A percentile compares a stretch with the other conserved stretches of the same genome.
phyloP scores from a whole-genome alignment of 1,140 invertebrate species.

The Centruroides sculpturatus region DNA sequence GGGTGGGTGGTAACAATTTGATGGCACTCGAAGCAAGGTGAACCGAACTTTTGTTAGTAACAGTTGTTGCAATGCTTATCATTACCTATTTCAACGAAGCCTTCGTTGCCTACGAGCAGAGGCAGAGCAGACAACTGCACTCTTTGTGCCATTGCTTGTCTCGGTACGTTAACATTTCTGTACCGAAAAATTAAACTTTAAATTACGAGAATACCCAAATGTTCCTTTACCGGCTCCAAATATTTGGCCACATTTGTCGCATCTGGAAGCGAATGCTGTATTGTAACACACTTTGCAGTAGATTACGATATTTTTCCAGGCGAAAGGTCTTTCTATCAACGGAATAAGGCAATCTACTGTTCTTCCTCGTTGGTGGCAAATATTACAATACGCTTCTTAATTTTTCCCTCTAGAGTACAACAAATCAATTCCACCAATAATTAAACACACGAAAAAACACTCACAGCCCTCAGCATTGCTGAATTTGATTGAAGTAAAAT shows the following conservation, averaged over 20 bases:
- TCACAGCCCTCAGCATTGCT: slow-evolving; percentile 49
- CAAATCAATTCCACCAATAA: slow-evolving; percentile 50
- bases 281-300: slow-evolving; percentile 99
- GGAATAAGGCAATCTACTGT: slow-evolving; percentile 95
- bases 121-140: slow-evolving; percentile 92
- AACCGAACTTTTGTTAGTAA: slow-evolving; percentile 70
- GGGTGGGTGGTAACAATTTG: slow-evolving; percentile 94
- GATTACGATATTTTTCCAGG: slow-evolving; percentile 83
- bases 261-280: slow-evolving; percentile 92
- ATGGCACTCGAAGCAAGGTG: slow-evolving; percentile 88
- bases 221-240: slow-evolving; percentile 79
- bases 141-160: slow-evolving; percentile 69
- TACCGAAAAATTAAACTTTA: slow-evolving; percentile 45
- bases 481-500: slow-evolving; percentile 2
- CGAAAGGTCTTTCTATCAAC: slow-evolving; percentile 94
- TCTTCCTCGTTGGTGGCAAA: slow-evolving; percentile 95
- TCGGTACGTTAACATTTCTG: slow-evolving; percentile 99
- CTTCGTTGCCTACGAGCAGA: slow-evolving; percentile 97
- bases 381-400: slow-evolving; percentile 94
- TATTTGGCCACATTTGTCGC: slow-evolving; percentile 95
- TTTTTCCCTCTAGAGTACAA: slow-evolving; percentile 66
- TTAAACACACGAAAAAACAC: too few species aligned
- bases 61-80: slow-evolving; percentile 76
- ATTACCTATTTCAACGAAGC: slow-evolving; percentile 96
- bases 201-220: too few species aligned